These are phyloP conservation scores for Pardosa pseudoannulata DNA, from an alignment of 2,888 invertebrate genomes.

Conservation along the genomic window DNA sequence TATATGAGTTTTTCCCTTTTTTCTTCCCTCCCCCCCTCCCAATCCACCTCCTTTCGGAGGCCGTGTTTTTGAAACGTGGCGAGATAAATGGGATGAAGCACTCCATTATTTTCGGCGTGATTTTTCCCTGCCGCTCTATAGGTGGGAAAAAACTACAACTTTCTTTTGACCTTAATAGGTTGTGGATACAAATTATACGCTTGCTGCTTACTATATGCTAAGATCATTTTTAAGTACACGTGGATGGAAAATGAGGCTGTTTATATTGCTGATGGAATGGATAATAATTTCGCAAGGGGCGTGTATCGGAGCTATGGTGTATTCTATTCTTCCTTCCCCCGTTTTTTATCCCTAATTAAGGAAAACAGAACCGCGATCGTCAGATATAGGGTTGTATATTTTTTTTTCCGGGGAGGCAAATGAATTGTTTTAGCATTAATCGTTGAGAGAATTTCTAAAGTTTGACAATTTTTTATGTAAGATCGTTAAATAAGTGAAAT, in stretches of 20 bases:
- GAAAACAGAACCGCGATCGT: not conserved
- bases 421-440: too few species aligned
- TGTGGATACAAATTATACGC: slow-evolving; percentile 64
- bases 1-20: slow-evolving; percentile 30
- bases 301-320: not conserved
- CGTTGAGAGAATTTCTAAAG: too few species aligned
- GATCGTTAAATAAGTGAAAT: too few species aligned
- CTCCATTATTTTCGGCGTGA: slow-evolving; percentile 62
- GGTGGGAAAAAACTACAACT: slow-evolving; percentile 30
- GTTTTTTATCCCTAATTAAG: not conserved
- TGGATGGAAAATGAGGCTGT: slow-evolving; percentile 8
- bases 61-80: slow-evolving; percentile 68
- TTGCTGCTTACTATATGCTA: slow-evolving; percentile 20
- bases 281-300: not conserved
- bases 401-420: too few species aligned
- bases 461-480: too few species aligned
- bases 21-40: slow-evolving; percentile 8
- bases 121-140: slow-evolving; percentile 26
- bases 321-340: not conserved
- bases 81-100: slow-evolving; percentile 65
- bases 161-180: slow-evolving; percentile 71
- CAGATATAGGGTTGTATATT: too few species aligned
- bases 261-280: slow-evolving; percentile 4
- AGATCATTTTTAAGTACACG: slow-evolving; percentile 46
- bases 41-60: slow-evolving; percentile 11